Base-by-base conservation (phyloP, 2,888 invertebrate genomes). In the Nezara viridula region DNA sequence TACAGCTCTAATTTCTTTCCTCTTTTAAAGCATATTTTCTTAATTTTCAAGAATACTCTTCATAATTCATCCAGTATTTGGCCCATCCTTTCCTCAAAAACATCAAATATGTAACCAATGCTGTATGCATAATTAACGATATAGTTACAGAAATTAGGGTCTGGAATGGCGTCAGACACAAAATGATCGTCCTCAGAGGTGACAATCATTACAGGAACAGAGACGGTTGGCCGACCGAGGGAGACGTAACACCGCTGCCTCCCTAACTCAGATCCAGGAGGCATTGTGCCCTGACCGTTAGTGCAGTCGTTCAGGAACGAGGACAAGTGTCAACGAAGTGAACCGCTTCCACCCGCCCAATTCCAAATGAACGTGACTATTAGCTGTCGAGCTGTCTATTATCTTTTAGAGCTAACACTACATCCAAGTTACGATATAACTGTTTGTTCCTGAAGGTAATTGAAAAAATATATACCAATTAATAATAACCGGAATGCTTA, bases 181-280 rank as follows among this genome's bases (percentile, higher is more conserved):
- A n/a, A 81, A 81, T 24, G 44, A 24, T n/a, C 14, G 1, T 19
- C n/a, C 44, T n/a, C 81, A n/a, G 81, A 44, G 44, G 44, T 81
- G 44, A 44, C 44, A 81, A 81, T n/a, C 1, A 81, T 81, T 81
- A 81, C 40, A 81, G 81, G 5, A n/a, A 12, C 24, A 12, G 81
- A 44, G 24, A 81, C 81, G 81, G 81, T 81, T 81, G 81, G 81
- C n/a, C 81, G 44, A 3, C 44, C 1, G 81, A 81, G 81, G 24
- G 44, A 81, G 44, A 81, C 81, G n/a, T 81, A 47, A 81, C 81
- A 81, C 81, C 81, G 47, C 81, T 81, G 81, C 44, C 81, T n/a
- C 21, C 81, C n/a, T 37, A 44, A 24, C 81, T 44, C 44, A 86
- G 86, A 86, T 86, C 27, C 50, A 27, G 86, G 55, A 52, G 32